A percentile compares a stretch with the other conserved stretches of the same genome.
These are phyloP conservation scores for Meiosimyza decipiens DNA, from an alignment of 2,888 invertebrate genomes.

Conservation along the genomic window DNA sequence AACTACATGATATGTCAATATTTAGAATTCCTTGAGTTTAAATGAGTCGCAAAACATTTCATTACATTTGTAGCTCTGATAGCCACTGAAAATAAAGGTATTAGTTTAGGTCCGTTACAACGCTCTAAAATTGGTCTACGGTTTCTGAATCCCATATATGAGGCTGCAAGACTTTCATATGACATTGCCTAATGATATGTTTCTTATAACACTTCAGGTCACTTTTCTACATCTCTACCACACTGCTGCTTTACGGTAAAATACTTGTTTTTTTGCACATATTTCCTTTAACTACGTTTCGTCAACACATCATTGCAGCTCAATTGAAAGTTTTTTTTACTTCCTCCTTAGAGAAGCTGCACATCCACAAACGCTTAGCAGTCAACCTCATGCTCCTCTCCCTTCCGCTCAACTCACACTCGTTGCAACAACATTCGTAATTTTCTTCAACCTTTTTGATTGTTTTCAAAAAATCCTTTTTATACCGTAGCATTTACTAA, in stretches of 20 bases:
- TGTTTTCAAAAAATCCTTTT: slow-evolving; percentile 16
- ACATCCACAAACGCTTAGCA: background rate
- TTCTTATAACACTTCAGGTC: no score
- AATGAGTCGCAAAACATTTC: no score
- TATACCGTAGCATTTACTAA: slow-evolving; percentile 22
- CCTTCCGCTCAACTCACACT: background rate
- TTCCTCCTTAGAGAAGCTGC: slow-evolving; percentile 13
- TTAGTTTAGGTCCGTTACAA: no score
- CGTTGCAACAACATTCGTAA: slow-evolving; percentile 48
- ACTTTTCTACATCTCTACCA: no score
- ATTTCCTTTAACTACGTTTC: slow-evolving; percentile 4
- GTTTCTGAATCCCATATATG: no score
- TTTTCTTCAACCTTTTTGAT: slow-evolving; percentile 42
- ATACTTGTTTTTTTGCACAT: background rate
- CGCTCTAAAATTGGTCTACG: no score
- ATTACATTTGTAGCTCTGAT: no score
- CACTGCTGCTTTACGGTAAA: background rate
- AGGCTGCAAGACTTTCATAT: no score
- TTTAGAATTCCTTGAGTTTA: no score
- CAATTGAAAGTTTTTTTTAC: slow-evolving; percentile 46
- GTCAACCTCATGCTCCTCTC: background rate
- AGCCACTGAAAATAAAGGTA: no score
- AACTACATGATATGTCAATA: no score
- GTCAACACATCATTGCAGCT: slow-evolving; percentile 33
- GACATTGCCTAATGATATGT: no score